A percentile compares a stretch with the other conserved stretches of the same genome.
Evolutionary conservation across 2,113 vertebrate species (phyloP).

Genomic region (Cheilinus undulatus): DNA sequence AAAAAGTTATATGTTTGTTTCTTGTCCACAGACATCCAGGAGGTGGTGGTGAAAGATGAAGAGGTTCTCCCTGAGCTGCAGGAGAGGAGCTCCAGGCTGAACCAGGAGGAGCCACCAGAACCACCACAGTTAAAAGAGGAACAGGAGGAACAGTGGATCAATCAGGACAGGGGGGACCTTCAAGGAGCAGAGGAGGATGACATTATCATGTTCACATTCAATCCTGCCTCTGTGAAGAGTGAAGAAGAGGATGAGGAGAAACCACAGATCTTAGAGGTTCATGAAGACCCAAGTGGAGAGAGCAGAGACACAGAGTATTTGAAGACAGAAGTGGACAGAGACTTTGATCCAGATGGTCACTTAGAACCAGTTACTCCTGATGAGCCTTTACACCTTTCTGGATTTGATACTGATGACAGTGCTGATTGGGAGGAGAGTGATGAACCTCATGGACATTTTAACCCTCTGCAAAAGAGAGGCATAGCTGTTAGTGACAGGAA

Average conservation of each 20-base stretch:
- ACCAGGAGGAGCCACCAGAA: background rate
- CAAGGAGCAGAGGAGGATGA: background rate
- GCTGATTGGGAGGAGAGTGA: background rate
- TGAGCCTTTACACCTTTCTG: background rate
- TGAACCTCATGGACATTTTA: background rate
- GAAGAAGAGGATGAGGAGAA: slow-evolving; percentile 19
- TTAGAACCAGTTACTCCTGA: too few relatives aligned
- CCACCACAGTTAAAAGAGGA: slow-evolving; percentile 16
- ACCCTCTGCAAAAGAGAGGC: background rate
- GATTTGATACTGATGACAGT: background rate
- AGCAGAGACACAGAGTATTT: too few relatives aligned
- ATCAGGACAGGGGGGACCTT: background rate
- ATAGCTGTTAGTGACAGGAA: background rate
- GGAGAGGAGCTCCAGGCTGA: background rate
- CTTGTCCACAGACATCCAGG: background rate
- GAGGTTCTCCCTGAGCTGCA: background rate
- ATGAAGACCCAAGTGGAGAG: background rate
- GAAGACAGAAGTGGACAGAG: background rate
- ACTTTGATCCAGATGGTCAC: too few relatives aligned
- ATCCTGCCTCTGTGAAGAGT: slow-evolving; percentile 2
- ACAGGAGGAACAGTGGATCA: background rate
- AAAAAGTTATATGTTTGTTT: too few relatives aligned
- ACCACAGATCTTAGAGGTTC: background rate
- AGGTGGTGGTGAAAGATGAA: background rate
- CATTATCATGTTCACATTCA: background rate